Evolutionary conservation across 2,113 vertebrate genomes (phyloP).

Genomic region (Lontra canadensis): DNA sequence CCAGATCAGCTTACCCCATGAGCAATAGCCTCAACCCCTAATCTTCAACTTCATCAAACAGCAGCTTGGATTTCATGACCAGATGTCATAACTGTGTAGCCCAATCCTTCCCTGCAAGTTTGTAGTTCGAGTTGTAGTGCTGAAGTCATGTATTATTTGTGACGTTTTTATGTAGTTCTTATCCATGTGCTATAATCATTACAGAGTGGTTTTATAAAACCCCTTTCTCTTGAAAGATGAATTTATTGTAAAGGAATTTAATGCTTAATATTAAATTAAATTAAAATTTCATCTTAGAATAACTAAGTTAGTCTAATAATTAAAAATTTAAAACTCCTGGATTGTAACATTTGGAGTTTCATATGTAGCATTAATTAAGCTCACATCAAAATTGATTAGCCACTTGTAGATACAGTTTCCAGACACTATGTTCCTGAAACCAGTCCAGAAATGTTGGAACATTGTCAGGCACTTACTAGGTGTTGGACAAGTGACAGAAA

Average conservation of each 20-base stretch:
- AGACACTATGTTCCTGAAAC: slow-evolving; percentile 55
- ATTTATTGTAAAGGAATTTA: slow-evolving; percentile 42
- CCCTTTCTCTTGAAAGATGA: slow-evolving; percentile 39
- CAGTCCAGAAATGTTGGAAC: slow-evolving; percentile 60
- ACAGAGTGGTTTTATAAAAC: slow-evolving; percentile 22
- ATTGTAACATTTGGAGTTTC: slow-evolving; percentile 62
- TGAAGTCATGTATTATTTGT: not conserved
- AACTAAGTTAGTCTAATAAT: slow-evolving; percentile 49
- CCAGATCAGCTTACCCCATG: slow-evolving; percentile 88
- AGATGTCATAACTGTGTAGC: not conserved
- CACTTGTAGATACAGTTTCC: slow-evolving; percentile 49
- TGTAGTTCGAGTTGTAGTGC: not conserved
- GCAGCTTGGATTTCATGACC: slow-evolving; percentile 78
- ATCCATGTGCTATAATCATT: slow-evolving; percentile 25
- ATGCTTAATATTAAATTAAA: slow-evolving; percentile 26
- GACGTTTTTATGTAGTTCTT: not conserved
- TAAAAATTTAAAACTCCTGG: slow-evolving; percentile 61
- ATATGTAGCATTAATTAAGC: slow-evolving; percentile 58
- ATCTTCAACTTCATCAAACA: slow-evolving; percentile 91
- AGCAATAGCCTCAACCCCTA: slow-evolving; percentile 88
- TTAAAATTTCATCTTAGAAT: slow-evolving; percentile 56
- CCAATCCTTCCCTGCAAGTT: not conserved
- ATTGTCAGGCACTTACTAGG: slow-evolving; percentile 41
- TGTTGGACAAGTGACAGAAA: slow-evolving; percentile 64
- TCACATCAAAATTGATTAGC: not conserved